A percentile compares a stretch with the other conserved stretches of the same genome.
These are phyloP conservation scores for Subacronicta megacephala DNA, from an alignment of 2,888 invertebrate genomes.

Conservation along the genomic window DNA sequence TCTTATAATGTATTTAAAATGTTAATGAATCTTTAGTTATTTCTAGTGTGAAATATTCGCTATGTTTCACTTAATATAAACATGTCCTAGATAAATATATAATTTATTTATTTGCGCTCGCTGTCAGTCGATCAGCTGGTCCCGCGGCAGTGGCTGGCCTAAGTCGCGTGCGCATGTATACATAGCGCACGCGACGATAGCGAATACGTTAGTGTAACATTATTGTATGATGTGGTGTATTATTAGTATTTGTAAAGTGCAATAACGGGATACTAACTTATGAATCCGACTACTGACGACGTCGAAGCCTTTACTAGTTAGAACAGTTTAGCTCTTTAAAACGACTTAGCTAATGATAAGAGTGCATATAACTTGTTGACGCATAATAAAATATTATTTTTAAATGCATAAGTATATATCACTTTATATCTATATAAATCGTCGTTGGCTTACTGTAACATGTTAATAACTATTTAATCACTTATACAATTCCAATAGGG, in stretches of 20 bases:
- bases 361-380: constrained; percentile 81
- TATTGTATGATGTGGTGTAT: constrained; percentile 67
- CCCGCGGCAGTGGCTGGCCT: constrained; percentile 51
- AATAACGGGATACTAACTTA: constrained; percentile 80
- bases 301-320: constrained; percentile 80
- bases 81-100: constrained; percentile 78
- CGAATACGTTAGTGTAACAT: constrained; percentile 59
- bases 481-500: constrained; percentile 51
- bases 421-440: constrained; percentile 68
- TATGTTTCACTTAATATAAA: constrained; percentile 78
- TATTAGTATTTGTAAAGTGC: constrained; percentile 74
- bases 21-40: constrained; percentile 87
- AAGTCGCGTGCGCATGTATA: constrained; percentile 31
- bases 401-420: constrained; percentile 62
- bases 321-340: constrained; percentile 68
- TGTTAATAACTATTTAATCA: constrained; percentile 59
- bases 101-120: constrained; percentile 82
- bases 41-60: constrained; percentile 83
- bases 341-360: constrained; percentile 74
- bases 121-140: constrained; percentile 59
- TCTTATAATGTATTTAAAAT: constrained; percentile 84
- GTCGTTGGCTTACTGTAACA: constrained; percentile 80
- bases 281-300: constrained; percentile 71
- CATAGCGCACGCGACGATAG: constrained; percentile 50
- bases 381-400: constrained; percentile 83